Conservation (phyloP, 2,797 vertebrate genomes). For the Spondyliosoma cantharus region DNA sequence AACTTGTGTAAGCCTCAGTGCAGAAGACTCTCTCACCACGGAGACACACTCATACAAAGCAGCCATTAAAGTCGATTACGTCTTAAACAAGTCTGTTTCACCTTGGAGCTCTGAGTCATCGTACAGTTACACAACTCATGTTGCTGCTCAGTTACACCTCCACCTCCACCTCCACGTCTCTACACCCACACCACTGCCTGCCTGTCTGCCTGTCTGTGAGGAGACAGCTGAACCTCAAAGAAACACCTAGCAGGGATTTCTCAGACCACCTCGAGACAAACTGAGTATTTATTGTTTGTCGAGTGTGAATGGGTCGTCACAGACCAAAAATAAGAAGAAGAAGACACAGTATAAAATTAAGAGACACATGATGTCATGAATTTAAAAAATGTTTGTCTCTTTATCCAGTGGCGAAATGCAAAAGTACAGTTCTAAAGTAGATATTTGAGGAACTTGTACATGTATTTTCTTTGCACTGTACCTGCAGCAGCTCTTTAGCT, state of each 20-base stretch:
- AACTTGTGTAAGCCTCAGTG: too few species aligned
- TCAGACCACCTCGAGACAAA: not conserved
- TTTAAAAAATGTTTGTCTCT: too few species aligned
- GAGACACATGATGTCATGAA: not conserved
- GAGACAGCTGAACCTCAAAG: not conserved
- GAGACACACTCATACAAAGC: not conserved
- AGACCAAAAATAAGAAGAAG: not conserved
- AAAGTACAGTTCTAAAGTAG: too few species aligned
- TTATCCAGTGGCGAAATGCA: too few species aligned
- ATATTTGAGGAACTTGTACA: too few species aligned
- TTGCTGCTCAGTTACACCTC: conserved; percentile 1
- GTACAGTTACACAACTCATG: conserved; percentile 21
- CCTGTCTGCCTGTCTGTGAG: not conserved
- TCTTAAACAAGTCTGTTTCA: conserved; percentile 11
- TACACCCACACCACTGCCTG: not conserved
- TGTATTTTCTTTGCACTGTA: conserved; percentile 55
- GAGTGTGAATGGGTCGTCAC: not conserved
- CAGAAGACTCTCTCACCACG: not conserved
- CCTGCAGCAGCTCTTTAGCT: conserved; percentile 95
- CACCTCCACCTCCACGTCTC: conserved; percentile 12
- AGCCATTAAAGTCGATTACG: not conserved
- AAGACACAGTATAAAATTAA: not conserved
- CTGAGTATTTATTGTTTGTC: not conserved
- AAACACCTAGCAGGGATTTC: not conserved
- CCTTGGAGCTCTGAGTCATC: conserved; percentile 38